Evolutionary conservation across 2,797 vertebrate genomes (phyloP).

Genomic region (Sphaeramia orbicularis): DNA sequence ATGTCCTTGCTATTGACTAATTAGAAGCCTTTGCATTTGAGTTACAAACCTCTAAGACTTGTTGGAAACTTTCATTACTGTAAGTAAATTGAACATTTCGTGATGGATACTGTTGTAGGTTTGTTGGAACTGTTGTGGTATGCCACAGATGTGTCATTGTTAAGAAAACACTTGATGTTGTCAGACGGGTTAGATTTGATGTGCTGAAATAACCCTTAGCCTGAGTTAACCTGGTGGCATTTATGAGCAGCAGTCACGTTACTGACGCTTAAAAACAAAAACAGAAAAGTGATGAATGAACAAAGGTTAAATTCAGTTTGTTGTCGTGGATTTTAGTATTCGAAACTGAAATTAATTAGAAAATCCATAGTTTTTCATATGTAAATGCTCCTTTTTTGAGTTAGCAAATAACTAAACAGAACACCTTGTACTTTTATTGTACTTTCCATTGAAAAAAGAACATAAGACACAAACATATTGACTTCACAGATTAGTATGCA

Average conservation of each 20-base stretch:
- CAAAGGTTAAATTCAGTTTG: no score
- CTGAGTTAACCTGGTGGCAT: constrained; percentile 2
- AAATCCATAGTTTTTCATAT: no score
- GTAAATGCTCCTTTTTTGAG: no score
- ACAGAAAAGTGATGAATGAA: no score
- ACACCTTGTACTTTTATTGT: no score
- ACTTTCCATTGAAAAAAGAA: no score
- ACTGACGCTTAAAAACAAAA: background rate
- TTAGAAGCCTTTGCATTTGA: background rate
- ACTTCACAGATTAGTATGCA: background rate
- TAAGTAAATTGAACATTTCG: background rate
- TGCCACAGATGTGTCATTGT: background rate
- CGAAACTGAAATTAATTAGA: no score
- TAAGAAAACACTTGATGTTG: constrained; percentile 20
- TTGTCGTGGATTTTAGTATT: no score
- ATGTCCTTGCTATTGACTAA: background rate
- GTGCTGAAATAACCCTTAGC: constrained; percentile 1
- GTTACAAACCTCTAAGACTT: no score
- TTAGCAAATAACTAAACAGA: no score
- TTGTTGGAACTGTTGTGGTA: background rate
- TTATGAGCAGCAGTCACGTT: constrained; percentile 14
- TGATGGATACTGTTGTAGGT: background rate
- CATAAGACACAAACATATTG: background rate
- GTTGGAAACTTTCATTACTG: no score
- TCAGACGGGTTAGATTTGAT: constrained; percentile 36